Base-by-base conservation (phyloP, 64 coral and sea anemone genomes). In the Pocillopora damicornis region DNA sequence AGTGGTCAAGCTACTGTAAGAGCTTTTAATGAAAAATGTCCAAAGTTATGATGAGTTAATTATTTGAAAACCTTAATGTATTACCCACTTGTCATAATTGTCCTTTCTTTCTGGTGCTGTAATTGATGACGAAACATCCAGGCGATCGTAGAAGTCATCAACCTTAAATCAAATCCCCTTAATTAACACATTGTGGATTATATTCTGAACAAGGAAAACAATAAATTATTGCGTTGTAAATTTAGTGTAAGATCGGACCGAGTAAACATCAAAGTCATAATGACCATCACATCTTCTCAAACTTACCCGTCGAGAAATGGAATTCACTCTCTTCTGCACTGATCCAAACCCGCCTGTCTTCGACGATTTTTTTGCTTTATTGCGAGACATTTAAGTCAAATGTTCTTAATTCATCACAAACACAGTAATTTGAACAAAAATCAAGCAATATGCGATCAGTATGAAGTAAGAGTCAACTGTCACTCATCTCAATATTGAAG, bases 91-190 rank as follows among this genome's bases (percentile, higher is more conserved):
- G 58, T 88, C 75, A 75, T 89, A 93, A 26, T 93, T 88, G 60
- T 89, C 78, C 77, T 74, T 84, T 69, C 91, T 93, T 26, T 80
- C 91, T 89, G 91, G 91, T 36, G 86, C 88, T 72, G 91, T 88
- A 63, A 88, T 88, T 84, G 91, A 71, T 22, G 87, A 89, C 35
- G 64, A 57, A 4, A 86, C 91, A 58, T 93, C 78, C 36, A 93
- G 35, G 61, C 69, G 86, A 75, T 82, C 15, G 22, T 76, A 65
- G 59, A 89, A 89, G n/a, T 83, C 79, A 34, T 89, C 86, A 51
- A 89, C 91, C 84, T 79, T 60, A 23, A 87, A 81, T 0, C 35
- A 18, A 30, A 13, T 11, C 7, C 2, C 42, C 7, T 51, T 4
- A 51, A 51, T 51, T 7, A 51, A 51, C 42, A 7, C 7, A 51